A percentile compares a stretch with the other conserved stretches of the same genome.
phyloP scores from a whole-genome alignment of 2,113 vertebrate species.

The Ramphastos sulfuratus region DNA sequence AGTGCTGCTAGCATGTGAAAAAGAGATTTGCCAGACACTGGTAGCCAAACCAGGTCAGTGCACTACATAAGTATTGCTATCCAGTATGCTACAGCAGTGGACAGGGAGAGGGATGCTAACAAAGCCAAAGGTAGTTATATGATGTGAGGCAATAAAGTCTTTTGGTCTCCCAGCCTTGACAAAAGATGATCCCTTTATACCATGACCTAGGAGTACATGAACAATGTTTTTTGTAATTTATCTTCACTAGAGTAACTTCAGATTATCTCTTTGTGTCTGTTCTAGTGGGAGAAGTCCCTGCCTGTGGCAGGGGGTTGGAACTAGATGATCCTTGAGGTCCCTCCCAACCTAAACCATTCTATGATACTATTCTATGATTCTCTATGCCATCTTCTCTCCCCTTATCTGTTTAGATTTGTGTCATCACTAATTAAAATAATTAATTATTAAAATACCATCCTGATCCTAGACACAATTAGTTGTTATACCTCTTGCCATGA shows the following conservation, averaged over 20 bases:
- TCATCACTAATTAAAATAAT: background rate
- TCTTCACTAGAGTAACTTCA: background rate
- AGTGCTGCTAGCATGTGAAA: background rate
- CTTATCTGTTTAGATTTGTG: background rate
- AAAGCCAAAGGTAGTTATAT: background rate
- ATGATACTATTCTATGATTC: too few relatives aligned
- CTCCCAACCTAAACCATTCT: too few relatives aligned
- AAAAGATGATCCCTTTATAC: background rate
- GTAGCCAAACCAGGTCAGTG: background rate
- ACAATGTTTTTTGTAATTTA: background rate
- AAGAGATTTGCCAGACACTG: background rate
- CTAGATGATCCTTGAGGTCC: too few relatives aligned
- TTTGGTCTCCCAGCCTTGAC: background rate
- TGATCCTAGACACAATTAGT: background rate
- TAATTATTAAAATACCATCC: background rate
- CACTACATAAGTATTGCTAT: background rate
- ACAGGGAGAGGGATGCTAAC: background rate
- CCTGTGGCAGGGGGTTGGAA: too few relatives aligned
- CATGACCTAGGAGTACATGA: background rate
- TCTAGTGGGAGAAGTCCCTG: too few relatives aligned
- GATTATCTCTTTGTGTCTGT: background rate
- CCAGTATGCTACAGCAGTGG: background rate
- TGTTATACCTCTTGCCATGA: background rate
- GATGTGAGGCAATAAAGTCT: background rate
- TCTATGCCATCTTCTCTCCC: background rate